A percentile compares a stretch with the other conserved stretches of the same genome.
Evolutionary conservation across 2,888 invertebrate species (phyloP).

Genomic region (Phortica magna): DNA sequence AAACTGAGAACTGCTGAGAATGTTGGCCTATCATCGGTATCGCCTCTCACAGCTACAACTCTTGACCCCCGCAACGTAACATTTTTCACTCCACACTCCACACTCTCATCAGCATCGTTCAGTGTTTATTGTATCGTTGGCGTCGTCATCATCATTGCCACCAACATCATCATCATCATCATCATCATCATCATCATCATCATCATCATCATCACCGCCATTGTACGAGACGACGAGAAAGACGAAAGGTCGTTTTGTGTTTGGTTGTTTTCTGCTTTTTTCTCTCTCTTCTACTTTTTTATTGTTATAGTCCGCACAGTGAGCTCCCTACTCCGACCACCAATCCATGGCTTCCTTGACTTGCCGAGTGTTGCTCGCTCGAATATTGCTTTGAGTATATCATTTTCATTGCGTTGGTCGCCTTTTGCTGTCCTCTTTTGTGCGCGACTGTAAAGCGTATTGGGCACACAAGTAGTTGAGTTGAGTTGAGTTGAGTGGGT

Average conservation of each 20-base stretch:
- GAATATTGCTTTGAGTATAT: conserved; percentile 11
- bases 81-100: background rate
- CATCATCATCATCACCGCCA: background rate
- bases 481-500: background rate
- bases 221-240: background rate
- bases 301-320: background rate
- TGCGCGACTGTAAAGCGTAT: background rate
- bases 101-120: background rate
- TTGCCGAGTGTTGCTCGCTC: background rate
- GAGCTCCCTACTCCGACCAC: background rate
- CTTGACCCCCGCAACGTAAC: background rate
- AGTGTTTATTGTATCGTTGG: background rate
- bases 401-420: conserved; percentile 27
- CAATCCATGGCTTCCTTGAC: background rate
- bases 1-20: no score
- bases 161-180: background rate
- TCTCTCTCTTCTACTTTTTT: background rate
- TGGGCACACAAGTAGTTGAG: background rate
- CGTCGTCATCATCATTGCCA: conserved; percentile 19
- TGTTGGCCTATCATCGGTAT: no score
- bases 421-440: background rate
- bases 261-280: no score
- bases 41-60: no score
- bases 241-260: background rate
- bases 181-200: background rate